Evolutionary conservation across 1,140 invertebrate genomes (phyloP).

Genomic region (Hypothenemus hampei): DNA sequence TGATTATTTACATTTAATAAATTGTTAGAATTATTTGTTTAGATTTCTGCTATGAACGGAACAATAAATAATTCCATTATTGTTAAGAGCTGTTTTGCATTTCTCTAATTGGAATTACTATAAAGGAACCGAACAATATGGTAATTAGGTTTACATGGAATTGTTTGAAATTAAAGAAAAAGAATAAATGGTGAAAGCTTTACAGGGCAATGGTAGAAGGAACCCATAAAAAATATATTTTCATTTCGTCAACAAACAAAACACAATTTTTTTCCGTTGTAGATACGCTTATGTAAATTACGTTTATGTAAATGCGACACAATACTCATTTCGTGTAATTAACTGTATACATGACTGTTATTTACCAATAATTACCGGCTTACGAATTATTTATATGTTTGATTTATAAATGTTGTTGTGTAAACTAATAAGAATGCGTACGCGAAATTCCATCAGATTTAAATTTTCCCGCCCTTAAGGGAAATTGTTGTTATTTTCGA

Average conservation of each 20-base stretch:
- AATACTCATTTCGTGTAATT: constrained; percentile 12
- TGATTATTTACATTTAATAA: not conserved
- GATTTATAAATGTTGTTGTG: constrained; percentile 9
- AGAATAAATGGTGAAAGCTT: no score
- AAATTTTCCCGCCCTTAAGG: no score
- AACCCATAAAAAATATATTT: no score
- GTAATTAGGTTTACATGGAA: no score
- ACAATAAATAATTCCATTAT: not conserved
- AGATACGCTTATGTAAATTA: no score
- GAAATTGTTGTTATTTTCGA: no score
- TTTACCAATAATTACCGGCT: constrained; percentile 14
- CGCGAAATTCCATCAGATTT: no score
- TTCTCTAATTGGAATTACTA: not conserved
- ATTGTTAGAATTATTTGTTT: not conserved
- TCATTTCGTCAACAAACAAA: no score
- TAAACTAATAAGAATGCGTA: not conserved
- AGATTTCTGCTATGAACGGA: not conserved
- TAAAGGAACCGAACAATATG: no score
- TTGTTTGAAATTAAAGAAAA: no score
- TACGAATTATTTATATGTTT: constrained; percentile 6
- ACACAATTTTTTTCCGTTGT: no score
- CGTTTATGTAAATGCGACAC: constrained; percentile 15
- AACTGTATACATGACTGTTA: constrained; percentile 10
- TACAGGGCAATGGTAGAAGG: no score
- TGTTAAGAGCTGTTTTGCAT: not conserved